Evolutionary conservation across 2,888 invertebrate genomes (phyloP), one percentile per base, ranked within the genome.

Genomic region (Endomychus coccineus): DNA sequence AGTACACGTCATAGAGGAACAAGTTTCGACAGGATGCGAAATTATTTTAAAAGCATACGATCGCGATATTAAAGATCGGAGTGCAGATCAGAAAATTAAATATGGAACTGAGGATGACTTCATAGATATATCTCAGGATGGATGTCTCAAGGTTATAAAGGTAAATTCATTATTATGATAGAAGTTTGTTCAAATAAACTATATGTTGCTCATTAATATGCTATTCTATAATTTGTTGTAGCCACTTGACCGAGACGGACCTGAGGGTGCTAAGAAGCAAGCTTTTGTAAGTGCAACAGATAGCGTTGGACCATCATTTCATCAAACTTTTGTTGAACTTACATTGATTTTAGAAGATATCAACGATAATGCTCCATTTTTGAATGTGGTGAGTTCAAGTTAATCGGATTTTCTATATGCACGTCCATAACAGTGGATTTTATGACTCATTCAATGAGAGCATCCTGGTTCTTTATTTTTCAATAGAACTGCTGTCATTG

Each of bases 281-380:
- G 77, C 78, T 19, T 67, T 77, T 19, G 77, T 82, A 39, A 70
- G 79, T 56, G 91, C 91, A 0, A 75, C 78, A 25, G 91, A 91
- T 61, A 77, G 80, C 50, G 77, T 83, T 50, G 80, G 80, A 4
- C 73, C 72, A 3, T 72, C 75, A 0, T 79, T 79, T 13, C 71
- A 77, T 39, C 73, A 75, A 0, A 75, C 76, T 2, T 77, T 78
- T 0, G 78, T 80, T 51, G 82, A 89, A 14, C 66, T 73, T 16
- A 82, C 73, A 27, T 70, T 83, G 42, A 71, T 73, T 43, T 60
- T 82, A 15, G 73, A 74, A 3, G 96, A 96, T 57, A 85, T 92
- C 54, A 97, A 97, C 62, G 96, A 97, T 61, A 95, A 96, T 61
- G 85, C 88, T 0, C 96, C 96, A 0, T 83, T 81, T 59, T 71